Evolutionary conservation across 1,140 invertebrate genomes (phyloP).

Genomic region (Ridgeia piscesae): DNA sequence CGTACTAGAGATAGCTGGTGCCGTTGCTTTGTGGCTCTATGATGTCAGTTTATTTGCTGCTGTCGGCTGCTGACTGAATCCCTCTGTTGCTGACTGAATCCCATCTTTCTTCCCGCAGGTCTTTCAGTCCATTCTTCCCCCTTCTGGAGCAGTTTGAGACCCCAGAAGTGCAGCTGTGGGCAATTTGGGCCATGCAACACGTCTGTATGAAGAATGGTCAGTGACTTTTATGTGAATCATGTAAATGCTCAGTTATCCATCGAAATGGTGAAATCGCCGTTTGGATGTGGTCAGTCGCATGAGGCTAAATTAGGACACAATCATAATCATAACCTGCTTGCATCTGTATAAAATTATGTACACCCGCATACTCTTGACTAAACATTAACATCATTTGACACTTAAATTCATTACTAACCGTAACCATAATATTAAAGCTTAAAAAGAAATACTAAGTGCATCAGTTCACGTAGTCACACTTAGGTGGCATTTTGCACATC

Average conservation of each 20-base stretch:
- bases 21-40: too few relatives aligned
- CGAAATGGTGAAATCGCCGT: neutral
- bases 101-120: slow-evolving; percentile 50
- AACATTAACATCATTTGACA: neutral
- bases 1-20: too few relatives aligned
- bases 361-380: neutral
- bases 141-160: slow-evolving; percentile 66
- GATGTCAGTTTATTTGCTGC: too few relatives aligned
- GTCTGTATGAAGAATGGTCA: slow-evolving; percentile 74
- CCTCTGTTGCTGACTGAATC: neutral
- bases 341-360: neutral
- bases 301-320: neutral
- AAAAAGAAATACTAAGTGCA: neutral
- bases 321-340: neutral
- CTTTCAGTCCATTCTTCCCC: slow-evolving; percentile 78
- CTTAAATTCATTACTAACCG: neutral
- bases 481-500: neutral
- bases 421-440: neutral
- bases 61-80: neutral
- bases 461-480: neutral
- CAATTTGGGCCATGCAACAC: slow-evolving; percentile 81
- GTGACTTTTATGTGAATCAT: slow-evolving; percentile 3
- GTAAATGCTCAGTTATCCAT: neutral
- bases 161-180: slow-evolving; percentile 75
- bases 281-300: neutral